A percentile compares a stretch with the other conserved stretches of the same genome.
Conservation (phyloP, 1,140 invertebrate species). For the Oryctes rhinoceros region DNA sequence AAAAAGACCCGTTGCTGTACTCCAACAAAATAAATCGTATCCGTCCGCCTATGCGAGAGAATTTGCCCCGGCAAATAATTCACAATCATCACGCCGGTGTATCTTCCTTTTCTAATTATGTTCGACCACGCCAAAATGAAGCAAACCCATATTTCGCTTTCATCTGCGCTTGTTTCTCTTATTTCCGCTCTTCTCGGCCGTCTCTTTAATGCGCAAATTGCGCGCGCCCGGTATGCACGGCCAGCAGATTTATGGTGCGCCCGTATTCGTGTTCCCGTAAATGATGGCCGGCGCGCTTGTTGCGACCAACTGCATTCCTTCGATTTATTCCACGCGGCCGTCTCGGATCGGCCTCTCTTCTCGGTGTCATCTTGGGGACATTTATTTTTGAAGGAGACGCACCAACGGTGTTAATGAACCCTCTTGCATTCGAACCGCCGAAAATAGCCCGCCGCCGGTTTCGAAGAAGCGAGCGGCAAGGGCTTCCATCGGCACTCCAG, state of each 20-base stretch:
- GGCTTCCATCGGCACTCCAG: constrained; percentile 17
- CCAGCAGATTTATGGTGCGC: not conserved
- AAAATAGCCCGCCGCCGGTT: constrained; percentile 18
- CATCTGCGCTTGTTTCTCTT: not conserved
- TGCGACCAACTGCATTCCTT: constrained; percentile 19
- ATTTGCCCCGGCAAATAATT: not conserved
- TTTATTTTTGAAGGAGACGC: constrained; percentile 36
- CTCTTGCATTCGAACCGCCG: constrained; percentile 30
- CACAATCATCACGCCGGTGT: not conserved
- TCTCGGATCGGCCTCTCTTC: not conserved
- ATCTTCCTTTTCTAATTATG: not conserved
- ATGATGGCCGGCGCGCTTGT: not conserved
- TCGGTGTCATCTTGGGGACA: constrained; percentile 25
- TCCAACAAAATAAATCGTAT: too few relatives aligned
- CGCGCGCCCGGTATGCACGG: not conserved
- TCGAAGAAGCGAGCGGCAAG: constrained; percentile 25
- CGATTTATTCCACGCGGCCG: constrained; percentile 12
- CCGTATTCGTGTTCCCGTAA: not conserved
- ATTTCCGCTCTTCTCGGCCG: not conserved
- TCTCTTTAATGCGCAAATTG: not conserved
- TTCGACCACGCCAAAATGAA: not conserved
- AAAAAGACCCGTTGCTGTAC: too few relatives aligned
- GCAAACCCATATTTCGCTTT: not conserved
- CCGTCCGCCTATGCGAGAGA: too few relatives aligned
- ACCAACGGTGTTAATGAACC: constrained; percentile 31